These are phyloP conservation scores for Cremastinae sp. DNA, from an alignment of 2,888 invertebrate species.

Conservation along the genomic window DNA sequence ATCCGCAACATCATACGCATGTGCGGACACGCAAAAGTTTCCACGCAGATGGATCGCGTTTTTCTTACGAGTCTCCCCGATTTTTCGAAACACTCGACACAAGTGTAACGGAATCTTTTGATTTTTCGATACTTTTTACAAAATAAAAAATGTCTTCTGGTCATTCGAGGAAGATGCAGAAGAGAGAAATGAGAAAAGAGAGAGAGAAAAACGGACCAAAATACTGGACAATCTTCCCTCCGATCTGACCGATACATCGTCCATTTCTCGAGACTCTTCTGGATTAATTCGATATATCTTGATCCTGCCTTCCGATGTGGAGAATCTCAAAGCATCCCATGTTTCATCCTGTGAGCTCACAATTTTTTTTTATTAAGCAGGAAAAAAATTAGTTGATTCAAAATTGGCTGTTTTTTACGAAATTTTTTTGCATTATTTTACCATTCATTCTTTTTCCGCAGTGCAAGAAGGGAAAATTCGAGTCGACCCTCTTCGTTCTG, in stretches of 20 bases:
- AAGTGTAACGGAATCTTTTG: constrained; percentile 51
- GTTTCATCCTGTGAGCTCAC: constrained; percentile 26
- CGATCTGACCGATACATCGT: constrained; percentile 57
- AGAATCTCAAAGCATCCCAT: constrained; percentile 25
- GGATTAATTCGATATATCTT: constrained; percentile 57
- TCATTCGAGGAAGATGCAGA: constrained; percentile 18
- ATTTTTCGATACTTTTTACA: not conserved
- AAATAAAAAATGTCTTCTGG: constrained; percentile 23
- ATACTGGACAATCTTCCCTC: constrained; percentile 61
- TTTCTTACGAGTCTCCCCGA: constrained; percentile 28
- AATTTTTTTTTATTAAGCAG: constrained; percentile 24
- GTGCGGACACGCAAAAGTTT: not conserved
- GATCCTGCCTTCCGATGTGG: constrained; percentile 37
- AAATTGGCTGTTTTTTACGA: constrained; percentile 4
- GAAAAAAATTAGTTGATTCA: constrained; percentile 9
- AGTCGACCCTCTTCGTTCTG: constrained; percentile 38
- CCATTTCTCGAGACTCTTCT: constrained; percentile 22
- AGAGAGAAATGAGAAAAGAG: constrained; percentile 9
- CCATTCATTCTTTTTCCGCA: not conserved
- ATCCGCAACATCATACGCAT: constrained; percentile 9
- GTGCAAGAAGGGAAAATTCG: constrained; percentile 22
- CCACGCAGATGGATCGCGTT: constrained; percentile 34
- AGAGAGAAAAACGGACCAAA: constrained; percentile 32
- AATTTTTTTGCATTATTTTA: not conserved
- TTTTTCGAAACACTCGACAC: constrained; percentile 49